Percentiles rank a stretch among this genome's conserved stretches.
Conservation (phyloP, 2,888 invertebrate species). For the Cheilosia urbana region DNA sequence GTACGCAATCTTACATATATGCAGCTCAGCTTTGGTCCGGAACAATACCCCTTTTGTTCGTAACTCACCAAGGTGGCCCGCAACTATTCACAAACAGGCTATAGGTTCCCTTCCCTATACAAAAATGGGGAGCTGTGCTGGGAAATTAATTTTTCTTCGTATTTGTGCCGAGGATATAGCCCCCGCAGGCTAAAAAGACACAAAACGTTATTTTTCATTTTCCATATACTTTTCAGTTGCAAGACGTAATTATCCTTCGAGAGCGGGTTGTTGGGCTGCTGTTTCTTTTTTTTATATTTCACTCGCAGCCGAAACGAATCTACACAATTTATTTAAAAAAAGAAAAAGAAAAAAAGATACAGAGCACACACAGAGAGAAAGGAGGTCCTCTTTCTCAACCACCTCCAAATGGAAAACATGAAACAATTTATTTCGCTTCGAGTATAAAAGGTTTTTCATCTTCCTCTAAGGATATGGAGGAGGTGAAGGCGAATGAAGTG, state of each 20-base stretch:
- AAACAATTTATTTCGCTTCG: conserved; percentile 71
- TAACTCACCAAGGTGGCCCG: background rate
- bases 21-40: background rate
- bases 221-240: conserved; percentile 18
- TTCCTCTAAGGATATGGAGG: background rate
- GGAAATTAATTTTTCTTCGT: conserved; percentile 56
- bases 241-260: conserved; percentile 56
- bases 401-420: conserved; percentile 57
- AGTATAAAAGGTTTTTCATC: conserved; percentile 62
- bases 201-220: conserved; percentile 28
- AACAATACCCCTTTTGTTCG: background rate
- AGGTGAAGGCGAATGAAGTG: background rate
- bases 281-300: background rate
- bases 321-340: conserved; percentile 24
- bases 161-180: conserved; percentile 44
- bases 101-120: background rate
- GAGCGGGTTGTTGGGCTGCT: conserved; percentile 16
- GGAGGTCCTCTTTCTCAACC: background rate
- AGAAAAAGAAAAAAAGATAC: conserved; percentile 9
- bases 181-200: conserved; percentile 45
- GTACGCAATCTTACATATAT: background rate
- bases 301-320: conserved; percentile 22
- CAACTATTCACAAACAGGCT: background rate
- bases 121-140: conserved; percentile 7
- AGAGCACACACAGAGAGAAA: conserved; percentile 6